Conservation (phyloP, 2,797 vertebrate species). For the Pseudochaenichthys georgianus region DNA sequence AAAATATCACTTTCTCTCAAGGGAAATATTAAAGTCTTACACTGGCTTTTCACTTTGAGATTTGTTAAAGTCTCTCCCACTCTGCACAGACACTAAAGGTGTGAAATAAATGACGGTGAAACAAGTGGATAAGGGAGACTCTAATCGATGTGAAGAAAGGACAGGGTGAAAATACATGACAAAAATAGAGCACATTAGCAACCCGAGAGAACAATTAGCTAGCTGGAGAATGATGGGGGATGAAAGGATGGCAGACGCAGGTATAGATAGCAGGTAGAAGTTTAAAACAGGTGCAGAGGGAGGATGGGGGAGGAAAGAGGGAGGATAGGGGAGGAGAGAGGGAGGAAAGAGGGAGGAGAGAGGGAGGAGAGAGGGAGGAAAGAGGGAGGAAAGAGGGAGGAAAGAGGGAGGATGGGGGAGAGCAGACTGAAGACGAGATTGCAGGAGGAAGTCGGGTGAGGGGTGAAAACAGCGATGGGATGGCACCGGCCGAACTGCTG, state of each 20-base stretch:
- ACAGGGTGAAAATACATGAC: constrained; percentile 53
- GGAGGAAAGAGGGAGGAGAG: too few relatives aligned
- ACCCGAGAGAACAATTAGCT: constrained; percentile 55
- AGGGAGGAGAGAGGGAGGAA: constrained; percentile 19
- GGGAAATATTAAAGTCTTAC: background rate
- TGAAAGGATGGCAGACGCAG: constrained; percentile 63
- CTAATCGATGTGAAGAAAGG: constrained; percentile 44
- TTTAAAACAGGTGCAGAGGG: constrained; percentile 48
- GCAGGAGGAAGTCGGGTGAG: constrained; percentile 45
- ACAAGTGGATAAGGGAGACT: constrained; percentile 26
- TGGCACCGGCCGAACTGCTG: constrained; percentile 78
- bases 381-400: too few relatives aligned
- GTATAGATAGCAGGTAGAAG: constrained; percentile 67
- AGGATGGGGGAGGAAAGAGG: background rate
- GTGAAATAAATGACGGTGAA: constrained; percentile 36
- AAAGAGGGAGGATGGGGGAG: too few relatives aligned
- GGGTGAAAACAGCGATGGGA: constrained; percentile 63
- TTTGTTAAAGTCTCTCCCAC: constrained; percentile 16
- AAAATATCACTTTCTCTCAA: background rate
- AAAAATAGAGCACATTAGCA: constrained; percentile 63
- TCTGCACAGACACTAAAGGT: constrained; percentile 22
- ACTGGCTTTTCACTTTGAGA: constrained; percentile 20
- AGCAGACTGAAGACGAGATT: constrained; percentile 48
- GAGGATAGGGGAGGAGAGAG: too few relatives aligned
- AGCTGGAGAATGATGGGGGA: constrained; percentile 71